Evolutionary conservation across 2,888 invertebrate species (phyloP).

Genomic region (Thymelicus lineola): DNA sequence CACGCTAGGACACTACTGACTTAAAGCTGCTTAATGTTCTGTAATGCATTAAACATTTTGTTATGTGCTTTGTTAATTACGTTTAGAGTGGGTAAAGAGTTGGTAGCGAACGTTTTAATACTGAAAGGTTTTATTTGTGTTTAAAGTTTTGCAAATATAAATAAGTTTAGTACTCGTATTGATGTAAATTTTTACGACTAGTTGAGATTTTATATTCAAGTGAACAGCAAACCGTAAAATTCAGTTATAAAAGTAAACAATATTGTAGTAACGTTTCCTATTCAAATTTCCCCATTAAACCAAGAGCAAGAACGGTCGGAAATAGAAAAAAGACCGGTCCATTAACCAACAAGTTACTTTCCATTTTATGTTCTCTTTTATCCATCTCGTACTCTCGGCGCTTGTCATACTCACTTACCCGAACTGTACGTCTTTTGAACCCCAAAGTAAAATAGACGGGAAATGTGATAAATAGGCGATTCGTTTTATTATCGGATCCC

Average conservation of each 20-base stretch:
- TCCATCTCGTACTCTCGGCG: slow-evolving; percentile 69
- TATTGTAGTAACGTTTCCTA: slow-evolving; percentile 4
- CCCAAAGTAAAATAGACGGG: slow-evolving; percentile 83
- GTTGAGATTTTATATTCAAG: background rate
- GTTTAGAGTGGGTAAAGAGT: background rate
- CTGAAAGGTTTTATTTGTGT: background rate
- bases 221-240: slow-evolving; percentile 1
- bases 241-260: slow-evolving; percentile 22
- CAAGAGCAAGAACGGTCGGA: slow-evolving; percentile 71
- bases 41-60: slow-evolving; percentile 7
- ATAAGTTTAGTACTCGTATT: too few species aligned
- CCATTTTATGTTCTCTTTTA: slow-evolving; percentile 81
- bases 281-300: slow-evolving; percentile 49
- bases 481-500: slow-evolving; percentile 80
- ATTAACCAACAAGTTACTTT: slow-evolving; percentile 75
- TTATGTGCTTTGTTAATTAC: slow-evolving; percentile 14
- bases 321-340: slow-evolving; percentile 64
- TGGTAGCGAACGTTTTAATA: background rate
- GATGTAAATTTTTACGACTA: background rate
- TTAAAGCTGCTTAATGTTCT: slow-evolving; percentile 9
- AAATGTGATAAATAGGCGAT: slow-evolving; percentile 85
- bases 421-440: slow-evolving; percentile 72
- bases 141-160: too few species aligned
- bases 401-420: slow-evolving; percentile 70
- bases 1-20: background rate